These are phyloP conservation scores for Ciconia nigra DNA, from an alignment of 2,797 vertebrate species.

Conservation along the genomic window DNA sequence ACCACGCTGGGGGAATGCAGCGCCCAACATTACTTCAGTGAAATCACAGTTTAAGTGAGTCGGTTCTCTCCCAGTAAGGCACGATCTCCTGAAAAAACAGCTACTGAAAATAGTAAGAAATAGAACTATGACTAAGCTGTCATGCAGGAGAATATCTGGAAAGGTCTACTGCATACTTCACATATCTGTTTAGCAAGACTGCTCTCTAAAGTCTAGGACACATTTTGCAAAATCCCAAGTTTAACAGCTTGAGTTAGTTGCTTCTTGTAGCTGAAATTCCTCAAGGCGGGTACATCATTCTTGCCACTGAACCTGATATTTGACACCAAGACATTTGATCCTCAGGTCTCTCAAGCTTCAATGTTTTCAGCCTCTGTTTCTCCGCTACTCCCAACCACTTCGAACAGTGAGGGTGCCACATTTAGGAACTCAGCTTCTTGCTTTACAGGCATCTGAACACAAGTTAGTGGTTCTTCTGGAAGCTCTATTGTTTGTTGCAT, in stretches of 20 bases:
- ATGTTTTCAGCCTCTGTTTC: neutral
- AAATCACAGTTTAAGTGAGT: neutral
- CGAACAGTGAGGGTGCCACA: rapidly evolving
- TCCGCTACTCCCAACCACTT: neutral
- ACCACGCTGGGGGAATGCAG: neutral
- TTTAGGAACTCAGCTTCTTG: neutral
- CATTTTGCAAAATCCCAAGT: neutral
- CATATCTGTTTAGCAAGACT: neutral
- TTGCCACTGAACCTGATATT: neutral
- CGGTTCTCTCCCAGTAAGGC: neutral
- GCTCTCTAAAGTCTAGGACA: neutral
- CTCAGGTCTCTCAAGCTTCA: neutral
- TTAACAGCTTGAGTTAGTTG: neutral
- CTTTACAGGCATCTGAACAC: neutral
- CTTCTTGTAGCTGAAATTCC: neutral
- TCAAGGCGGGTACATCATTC: neutral
- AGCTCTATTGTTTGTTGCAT: neutral
- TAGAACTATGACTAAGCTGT: neutral
- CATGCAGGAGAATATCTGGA: neutral
- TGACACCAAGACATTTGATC: too few relatives aligned
- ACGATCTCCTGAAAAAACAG: neutral
- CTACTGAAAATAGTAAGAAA: neutral
- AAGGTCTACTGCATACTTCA: neutral
- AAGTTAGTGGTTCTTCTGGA: neutral
- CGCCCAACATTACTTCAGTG: neutral